These are phyloP conservation scores for Spodoptera litura DNA, from an alignment of 1,140 invertebrate species.

Conservation along the genomic window DNA sequence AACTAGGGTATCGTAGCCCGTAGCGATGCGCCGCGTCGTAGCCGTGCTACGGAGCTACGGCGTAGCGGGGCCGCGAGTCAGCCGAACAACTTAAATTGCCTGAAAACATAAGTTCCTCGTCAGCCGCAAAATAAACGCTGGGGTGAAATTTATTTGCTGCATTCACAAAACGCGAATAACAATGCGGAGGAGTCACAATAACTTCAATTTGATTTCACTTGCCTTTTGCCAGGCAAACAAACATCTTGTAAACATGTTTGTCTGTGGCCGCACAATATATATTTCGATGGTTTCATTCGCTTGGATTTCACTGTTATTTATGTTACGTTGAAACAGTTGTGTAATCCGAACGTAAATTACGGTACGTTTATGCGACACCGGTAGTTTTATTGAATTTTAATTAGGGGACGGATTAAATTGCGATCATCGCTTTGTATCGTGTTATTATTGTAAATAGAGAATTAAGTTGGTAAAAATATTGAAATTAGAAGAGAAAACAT, in stretches of 20 bases:
- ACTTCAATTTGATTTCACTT: constrained; percentile 55
- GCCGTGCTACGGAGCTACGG: constrained; percentile 23
- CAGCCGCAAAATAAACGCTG: constrained; percentile 59
- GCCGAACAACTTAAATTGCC: constrained; percentile 56
- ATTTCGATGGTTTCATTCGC: constrained; percentile 12
- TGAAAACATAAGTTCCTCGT: constrained; percentile 53
- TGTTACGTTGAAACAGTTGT: constrained; percentile 9
- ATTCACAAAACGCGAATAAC: constrained; percentile 56
- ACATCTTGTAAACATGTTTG: constrained; percentile 74
- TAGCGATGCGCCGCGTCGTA: constrained; percentile 43
- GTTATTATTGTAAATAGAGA: background rate
- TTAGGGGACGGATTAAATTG: constrained; percentile 4
- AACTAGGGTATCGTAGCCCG: constrained; percentile 49
- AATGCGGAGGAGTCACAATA: constrained; percentile 50
- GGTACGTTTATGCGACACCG: background rate
- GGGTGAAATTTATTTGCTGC: constrained; percentile 56
- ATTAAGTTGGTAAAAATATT: background rate
- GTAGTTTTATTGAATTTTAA: constrained; percentile 29
- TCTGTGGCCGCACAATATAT: constrained; percentile 45
- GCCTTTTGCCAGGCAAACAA: constrained; percentile 61
- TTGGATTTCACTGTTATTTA: constrained; percentile 36
- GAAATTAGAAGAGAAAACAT: background rate
- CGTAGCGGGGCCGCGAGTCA: constrained; percentile 41
- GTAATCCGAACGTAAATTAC: constrained; percentile 24
- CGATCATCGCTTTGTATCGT: background rate